Conservation (phyloP, 2,797 vertebrate species). For the Columba guinea region DNA sequence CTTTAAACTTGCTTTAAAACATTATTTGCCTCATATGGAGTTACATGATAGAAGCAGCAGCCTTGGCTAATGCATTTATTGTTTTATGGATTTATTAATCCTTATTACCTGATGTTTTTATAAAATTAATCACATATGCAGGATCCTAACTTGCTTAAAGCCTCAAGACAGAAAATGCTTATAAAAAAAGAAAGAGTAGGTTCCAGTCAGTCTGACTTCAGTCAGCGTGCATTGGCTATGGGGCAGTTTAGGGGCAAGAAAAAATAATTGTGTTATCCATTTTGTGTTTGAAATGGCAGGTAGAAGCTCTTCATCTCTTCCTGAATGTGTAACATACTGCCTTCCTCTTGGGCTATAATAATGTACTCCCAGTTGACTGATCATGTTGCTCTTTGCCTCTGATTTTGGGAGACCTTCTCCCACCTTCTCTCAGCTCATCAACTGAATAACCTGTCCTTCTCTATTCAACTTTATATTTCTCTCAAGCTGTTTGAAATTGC, state of each 20-base stretch:
- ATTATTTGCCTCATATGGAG: background rate
- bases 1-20: conserved; percentile 8
- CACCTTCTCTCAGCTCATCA: background rate
- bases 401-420: background rate
- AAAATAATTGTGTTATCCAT: background rate
- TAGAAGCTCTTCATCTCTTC: background rate
- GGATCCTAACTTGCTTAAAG: background rate
- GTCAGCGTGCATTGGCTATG: background rate
- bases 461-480: background rate
- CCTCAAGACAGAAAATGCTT: background rate
- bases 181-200: background rate
- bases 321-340: background rate
- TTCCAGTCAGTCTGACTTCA: conserved; percentile 9
- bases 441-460: background rate
- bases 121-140: background rate
- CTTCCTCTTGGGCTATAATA: background rate
- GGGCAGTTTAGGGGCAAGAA: background rate
- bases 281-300: conserved; percentile 5
- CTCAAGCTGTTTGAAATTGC: background rate
- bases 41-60: background rate
- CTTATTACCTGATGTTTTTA: background rate
- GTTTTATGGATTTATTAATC: conserved; percentile 23
- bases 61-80: background rate
- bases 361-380: background rate
- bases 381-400: background rate